Conservation (phyloP, 35 echinoderm and acorn worm genomes). For the Apostichopus parvimensis region DNA sequence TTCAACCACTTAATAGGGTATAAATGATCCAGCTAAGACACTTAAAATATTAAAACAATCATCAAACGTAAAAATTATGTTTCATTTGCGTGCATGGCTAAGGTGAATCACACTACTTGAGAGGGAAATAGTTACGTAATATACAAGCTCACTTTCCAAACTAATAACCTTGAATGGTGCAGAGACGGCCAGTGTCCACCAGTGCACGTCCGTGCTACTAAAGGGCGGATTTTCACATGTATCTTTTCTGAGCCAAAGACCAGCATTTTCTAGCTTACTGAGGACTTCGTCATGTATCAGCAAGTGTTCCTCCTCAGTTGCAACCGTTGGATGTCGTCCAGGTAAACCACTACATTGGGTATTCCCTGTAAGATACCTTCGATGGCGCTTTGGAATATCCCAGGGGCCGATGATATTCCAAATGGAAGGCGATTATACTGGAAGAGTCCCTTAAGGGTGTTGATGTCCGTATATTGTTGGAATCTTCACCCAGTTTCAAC, state of each 20-base stretch:
- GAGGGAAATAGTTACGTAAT: too few species aligned
- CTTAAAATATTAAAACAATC: too few species aligned
- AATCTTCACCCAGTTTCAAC: slow-evolving; percentile 58
- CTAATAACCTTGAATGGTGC: too few species aligned
- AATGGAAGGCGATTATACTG: slow-evolving; percentile 62
- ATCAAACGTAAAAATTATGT: too few species aligned
- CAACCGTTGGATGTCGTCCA: slow-evolving; percentile 56
- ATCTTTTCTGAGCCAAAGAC: slow-evolving; percentile 16
- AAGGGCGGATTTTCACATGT: neutral
- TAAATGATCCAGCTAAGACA: too few species aligned
- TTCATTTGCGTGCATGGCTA: too few species aligned
- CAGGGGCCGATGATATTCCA: slow-evolving; percentile 65
- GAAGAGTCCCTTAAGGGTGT: slow-evolving; percentile 68
- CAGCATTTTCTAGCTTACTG: neutral
- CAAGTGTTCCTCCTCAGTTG: slow-evolving; percentile 33
- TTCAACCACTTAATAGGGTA: too few species aligned
- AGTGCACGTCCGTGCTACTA: too few species aligned
- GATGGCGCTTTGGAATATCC: slow-evolving; percentile 54
- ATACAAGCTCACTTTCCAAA: too few species aligned
- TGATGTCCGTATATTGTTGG: slow-evolving; percentile 50
- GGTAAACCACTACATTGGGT: neutral
- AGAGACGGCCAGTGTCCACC: too few species aligned
- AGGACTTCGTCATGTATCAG: slow-evolving; percentile 16
- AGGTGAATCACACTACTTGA: too few species aligned
- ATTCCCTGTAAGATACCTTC: slow-evolving; percentile 60